A percentile compares a stretch with the other conserved stretches of the same genome.
phyloP scores from a whole-genome alignment of 1,140 invertebrate genomes.

The Lanistes nyassanus region DNA sequence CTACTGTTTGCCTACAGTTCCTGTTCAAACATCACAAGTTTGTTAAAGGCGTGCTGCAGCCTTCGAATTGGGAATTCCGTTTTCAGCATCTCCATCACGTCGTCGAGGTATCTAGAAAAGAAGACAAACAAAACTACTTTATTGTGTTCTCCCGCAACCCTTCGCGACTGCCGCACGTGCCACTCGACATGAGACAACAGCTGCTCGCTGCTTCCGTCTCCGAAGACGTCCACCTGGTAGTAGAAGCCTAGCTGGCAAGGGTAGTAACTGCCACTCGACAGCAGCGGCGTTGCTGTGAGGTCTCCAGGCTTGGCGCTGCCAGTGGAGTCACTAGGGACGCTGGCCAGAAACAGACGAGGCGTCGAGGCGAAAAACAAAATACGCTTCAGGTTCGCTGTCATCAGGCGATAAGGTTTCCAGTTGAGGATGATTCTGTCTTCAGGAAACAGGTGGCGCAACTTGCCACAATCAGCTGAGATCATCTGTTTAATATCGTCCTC shows the following conservation, averaged over 20 bases:
- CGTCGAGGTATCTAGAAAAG: no score
- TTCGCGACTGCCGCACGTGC: neutral
- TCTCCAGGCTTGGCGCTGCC: neutral
- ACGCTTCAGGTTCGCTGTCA: neutral
- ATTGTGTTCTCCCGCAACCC: neutral
- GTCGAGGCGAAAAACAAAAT: neutral
- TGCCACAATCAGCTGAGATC: neutral
- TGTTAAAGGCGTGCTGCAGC: no score
- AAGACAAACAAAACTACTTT: neutral
- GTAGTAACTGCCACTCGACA: neutral
- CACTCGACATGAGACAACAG: neutral
- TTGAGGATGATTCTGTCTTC: neutral
- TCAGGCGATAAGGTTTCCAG: neutral
- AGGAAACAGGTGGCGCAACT: neutral
- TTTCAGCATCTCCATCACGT: no score
- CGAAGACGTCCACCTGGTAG: neutral
- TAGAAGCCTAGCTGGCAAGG: neutral
- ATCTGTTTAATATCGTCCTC: neutral
- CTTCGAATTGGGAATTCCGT: no score
- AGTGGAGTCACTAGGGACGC: neutral
- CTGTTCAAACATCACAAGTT: no score
- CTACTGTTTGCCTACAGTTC: no score
- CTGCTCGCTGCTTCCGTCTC: neutral
- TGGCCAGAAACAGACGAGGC: neutral
- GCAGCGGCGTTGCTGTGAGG: neutral